Evolutionary conservation across 2,113 vertebrate genomes (phyloP), one percentile per base, ranked within the genome.

Genomic region (Dipodomys stephensi): DNA sequence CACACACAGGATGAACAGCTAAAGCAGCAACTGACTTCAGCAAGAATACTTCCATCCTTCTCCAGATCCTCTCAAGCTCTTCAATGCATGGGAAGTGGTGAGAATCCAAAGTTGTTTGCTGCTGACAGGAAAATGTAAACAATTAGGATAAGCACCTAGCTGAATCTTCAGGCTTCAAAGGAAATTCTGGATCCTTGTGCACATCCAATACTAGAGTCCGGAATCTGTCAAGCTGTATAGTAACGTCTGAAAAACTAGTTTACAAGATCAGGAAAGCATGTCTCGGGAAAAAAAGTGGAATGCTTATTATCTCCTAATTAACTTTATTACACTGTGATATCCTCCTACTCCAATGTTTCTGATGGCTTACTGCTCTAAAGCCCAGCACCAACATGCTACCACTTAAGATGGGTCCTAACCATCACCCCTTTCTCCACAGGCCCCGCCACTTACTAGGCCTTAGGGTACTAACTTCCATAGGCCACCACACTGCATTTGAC

Each of bases 401-500:
- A 16, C 32, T 23, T 20, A 22, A 65, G 49, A 28, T 2, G 28
- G 9, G 28, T 12, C 53, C 19, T 3, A 9, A 13, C 2, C 13
- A 62, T 30, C 60, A 53, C 49, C 49, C 49, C 49, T 53, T 23
- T 12, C 13, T 19, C 44, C 25, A 9, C 2, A 65, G 64, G 49
- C 23, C 19, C 32, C 84, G 22, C 16, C 39, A 13, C 18, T 10
- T 20, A 32, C 35, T 22, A 1, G 10, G 71, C 22, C 8, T 4
- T 20, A 3, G 35, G 10, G 25, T 39, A 39, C 39, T 39, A 39
- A 4, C 35, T 8, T 0, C 27, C 67, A 10, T 1, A 16, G 68
- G 16, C 35, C 39, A 19, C 2, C 0, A 32, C 39, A 2, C 65
- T 0, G 8, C 6, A 5, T 4, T 1, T 20, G 79, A 23, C 28